Conservation (phyloP, 1,140 invertebrate genomes). For the Arion vulgaris region DNA sequence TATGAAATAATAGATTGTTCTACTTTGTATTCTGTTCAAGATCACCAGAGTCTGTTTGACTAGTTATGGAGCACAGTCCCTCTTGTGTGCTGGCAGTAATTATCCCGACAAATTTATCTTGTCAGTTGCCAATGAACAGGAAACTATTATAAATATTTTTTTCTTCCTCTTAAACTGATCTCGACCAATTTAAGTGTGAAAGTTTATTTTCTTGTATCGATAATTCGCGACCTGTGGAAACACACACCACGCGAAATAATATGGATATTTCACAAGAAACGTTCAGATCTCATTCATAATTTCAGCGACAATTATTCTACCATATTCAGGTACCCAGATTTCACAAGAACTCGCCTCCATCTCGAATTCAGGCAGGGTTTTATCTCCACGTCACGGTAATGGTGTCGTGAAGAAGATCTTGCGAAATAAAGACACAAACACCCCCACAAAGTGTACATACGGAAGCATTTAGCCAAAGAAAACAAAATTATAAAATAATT, state of each 20-base stretch:
- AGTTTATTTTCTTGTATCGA: background rate
- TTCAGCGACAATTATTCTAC: background rate
- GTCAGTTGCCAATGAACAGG: background rate
- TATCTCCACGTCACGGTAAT: no score
- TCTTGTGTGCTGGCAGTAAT: background rate
- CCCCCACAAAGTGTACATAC: no score
- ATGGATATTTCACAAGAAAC: background rate
- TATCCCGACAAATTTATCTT: background rate
- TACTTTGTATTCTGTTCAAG: background rate
- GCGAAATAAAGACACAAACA: no score
- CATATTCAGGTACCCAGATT: background rate
- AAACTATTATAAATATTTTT: background rate
- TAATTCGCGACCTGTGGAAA: background rate
- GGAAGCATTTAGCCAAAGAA: no score
- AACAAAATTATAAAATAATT: no score
- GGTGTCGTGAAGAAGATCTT: no score
- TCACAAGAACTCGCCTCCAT: background rate
- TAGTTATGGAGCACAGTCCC: background rate
- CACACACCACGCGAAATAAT: background rate
- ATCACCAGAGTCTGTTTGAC: background rate
- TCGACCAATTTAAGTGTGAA: background rate
- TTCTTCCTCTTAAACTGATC: no score
- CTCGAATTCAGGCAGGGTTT: no score
- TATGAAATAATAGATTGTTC: background rate
- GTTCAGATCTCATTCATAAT: background rate